Evolutionary conservation across 2,888 invertebrate species (phyloP).

Genomic region (Acronicta aceris): DNA sequence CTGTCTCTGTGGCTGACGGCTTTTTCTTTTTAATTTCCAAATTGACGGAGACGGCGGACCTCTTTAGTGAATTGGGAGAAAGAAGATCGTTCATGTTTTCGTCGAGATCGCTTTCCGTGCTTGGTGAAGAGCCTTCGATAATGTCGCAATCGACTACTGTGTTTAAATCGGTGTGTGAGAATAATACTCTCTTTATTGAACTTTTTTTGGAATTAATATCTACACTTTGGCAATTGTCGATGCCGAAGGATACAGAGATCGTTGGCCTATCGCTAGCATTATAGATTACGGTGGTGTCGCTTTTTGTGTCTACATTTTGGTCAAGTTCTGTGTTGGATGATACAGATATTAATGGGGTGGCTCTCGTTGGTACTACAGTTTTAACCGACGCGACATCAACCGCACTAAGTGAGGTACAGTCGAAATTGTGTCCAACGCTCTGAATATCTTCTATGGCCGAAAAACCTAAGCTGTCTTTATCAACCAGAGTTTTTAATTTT

Average conservation of each 20-base stretch:
- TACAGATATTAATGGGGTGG: slow-evolving; percentile 50
- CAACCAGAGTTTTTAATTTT: slow-evolving; percentile 35
- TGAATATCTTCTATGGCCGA: slow-evolving; percentile 68
- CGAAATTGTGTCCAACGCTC: slow-evolving; percentile 42
- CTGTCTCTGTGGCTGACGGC: slow-evolving; percentile 62
- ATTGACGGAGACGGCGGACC: slow-evolving; percentile 73
- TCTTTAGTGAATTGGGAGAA: slow-evolving; percentile 62
- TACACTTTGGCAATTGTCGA: slow-evolving; percentile 69
- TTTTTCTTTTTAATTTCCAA: slow-evolving; percentile 84
- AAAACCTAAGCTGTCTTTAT: slow-evolving; percentile 60
- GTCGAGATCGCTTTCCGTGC: slow-evolving; percentile 64
- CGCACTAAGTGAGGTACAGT: slow-evolving; percentile 21
- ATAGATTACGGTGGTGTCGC: slow-evolving; percentile 61
- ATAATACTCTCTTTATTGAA: slow-evolving; percentile 68
- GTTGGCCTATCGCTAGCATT: slow-evolving; percentile 57
- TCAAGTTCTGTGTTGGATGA: slow-evolving; percentile 64
- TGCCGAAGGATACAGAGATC: slow-evolving; percentile 70
- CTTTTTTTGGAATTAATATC: slow-evolving; percentile 72
- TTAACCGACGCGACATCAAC: slow-evolving; percentile 12
- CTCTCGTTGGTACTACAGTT: slow-evolving; percentile 17
- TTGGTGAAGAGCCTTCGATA: slow-evolving; percentile 65
- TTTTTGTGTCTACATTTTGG: slow-evolving; percentile 38
- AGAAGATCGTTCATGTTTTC: slow-evolving; percentile 66
- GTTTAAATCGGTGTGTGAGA: slow-evolving; percentile 62
- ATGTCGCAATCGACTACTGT: slow-evolving; percentile 74